A percentile compares a stretch with the other conserved stretches of the same genome.
These are phyloP conservation scores for Sminthurinus aureus DNA, from an alignment of 2,888 invertebrate genomes.

Conservation along the genomic window DNA sequence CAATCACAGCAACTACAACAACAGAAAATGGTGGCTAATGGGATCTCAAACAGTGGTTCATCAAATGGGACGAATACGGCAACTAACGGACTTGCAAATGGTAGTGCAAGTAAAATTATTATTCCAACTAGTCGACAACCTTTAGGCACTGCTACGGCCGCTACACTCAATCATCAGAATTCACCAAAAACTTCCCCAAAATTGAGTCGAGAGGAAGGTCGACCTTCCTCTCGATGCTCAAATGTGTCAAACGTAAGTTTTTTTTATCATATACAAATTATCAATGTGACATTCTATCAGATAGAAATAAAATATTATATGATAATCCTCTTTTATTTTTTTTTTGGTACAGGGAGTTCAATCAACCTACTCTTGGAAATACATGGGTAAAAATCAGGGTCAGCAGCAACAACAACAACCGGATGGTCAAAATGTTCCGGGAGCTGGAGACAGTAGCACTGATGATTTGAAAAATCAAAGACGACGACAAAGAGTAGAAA, in stretches of 20 bases:
- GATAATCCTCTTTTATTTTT: neutral
- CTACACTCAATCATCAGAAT: slow-evolving; percentile 26
- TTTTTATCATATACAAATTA: too few relatives aligned
- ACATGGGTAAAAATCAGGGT: slow-evolving; percentile 61
- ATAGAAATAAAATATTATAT: neutral
- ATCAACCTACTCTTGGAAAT: slow-evolving; percentile 61
- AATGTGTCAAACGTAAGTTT: slow-evolving; percentile 65
- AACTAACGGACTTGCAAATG: neutral
- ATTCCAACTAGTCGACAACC: slow-evolving; percentile 21
- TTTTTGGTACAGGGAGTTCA: slow-evolving; percentile 51
- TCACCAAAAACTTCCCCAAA: slow-evolving; percentile 63
- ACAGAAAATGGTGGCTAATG: neutral
- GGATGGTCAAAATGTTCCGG: neutral
- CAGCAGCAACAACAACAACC: neutral
- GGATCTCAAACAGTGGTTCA: too few relatives aligned
- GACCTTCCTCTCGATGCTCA: slow-evolving; percentile 66
- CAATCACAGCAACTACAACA: neutral
- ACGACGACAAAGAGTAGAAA: slow-evolving; percentile 72
- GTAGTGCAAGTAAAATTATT: slow-evolving; percentile 3
- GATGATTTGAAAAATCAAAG: slow-evolving; percentile 34
- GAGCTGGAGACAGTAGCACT: neutral
- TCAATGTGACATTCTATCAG: too few relatives aligned
- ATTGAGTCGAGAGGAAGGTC: slow-evolving; percentile 67
- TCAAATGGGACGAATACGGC: neutral
- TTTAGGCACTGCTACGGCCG: slow-evolving; percentile 4